These are phyloP conservation scores for Mus spicilegus DNA, from an alignment of 2,113 vertebrate genomes.

Conservation along the genomic window DNA sequence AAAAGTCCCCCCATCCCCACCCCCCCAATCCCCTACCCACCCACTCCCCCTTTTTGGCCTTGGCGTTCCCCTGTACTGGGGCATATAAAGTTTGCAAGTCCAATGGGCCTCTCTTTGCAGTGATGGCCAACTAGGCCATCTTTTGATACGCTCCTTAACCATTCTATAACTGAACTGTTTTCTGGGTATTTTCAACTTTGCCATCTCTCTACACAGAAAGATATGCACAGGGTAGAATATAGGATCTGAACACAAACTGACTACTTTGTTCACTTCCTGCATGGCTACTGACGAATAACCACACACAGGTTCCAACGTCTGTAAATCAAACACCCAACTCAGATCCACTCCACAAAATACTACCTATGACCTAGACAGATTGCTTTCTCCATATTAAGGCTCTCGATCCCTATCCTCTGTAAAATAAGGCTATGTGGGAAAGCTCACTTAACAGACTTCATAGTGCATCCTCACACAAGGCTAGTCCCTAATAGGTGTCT, in stretches of 20 bases:
- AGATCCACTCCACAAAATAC: not conserved
- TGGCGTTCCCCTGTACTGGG: no score
- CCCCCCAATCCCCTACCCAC: no score
- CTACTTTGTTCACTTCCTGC: not conserved
- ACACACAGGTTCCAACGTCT: no score
- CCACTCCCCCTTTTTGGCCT: no score
- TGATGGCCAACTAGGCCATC: no score
- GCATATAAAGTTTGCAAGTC: no score
- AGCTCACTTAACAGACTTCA: not conserved
- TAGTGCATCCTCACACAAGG: not conserved
- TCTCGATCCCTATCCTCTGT: not conserved
- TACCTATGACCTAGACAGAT: not conserved
- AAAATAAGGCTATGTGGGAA: not conserved
- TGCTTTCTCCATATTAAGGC: no score
- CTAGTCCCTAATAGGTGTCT: not conserved
- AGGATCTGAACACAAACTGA: not conserved
- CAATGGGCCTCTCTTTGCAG: no score
- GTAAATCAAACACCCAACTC: not conserved
- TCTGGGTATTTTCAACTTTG: not conserved
- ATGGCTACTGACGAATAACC: not conserved
- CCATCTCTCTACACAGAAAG: not conserved
- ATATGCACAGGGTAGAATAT: not conserved
- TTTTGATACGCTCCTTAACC: not conserved
- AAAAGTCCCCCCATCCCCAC: no score
- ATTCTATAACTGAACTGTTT: not conserved